A percentile compares a stretch with the other conserved stretches of the same genome.
These are phyloP conservation scores for Helicolenus hilgendorfi DNA, from an alignment of 2,797 vertebrate genomes.

Conservation along the genomic window DNA sequence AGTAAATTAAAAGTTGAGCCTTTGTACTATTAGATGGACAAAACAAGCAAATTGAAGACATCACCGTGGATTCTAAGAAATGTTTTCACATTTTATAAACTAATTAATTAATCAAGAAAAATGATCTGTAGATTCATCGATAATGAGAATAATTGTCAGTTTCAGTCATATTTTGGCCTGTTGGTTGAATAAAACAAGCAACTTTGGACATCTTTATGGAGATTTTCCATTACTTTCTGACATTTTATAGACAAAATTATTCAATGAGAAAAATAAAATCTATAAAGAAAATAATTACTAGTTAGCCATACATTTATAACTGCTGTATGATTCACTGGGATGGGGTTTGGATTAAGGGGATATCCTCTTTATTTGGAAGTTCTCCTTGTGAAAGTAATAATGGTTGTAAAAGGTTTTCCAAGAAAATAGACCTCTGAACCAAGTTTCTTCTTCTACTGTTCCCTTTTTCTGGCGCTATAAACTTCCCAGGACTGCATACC, in stretches of 20 bases:
- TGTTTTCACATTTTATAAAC: not conserved
- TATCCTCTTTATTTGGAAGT: not conserved
- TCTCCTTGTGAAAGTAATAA: not conserved
- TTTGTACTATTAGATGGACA: not conserved
- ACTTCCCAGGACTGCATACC: conserved; percentile 22
- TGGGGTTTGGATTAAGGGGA: not conserved
- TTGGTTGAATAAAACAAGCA: not conserved
- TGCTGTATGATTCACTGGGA: not conserved
- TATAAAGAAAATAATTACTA: accelerated
- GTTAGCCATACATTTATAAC: not conserved
- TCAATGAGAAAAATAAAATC: not conserved
- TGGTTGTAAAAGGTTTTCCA: not conserved
- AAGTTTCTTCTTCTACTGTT: not conserved
- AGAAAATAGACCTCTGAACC: not conserved
- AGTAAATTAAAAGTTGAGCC: no score
- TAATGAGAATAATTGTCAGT: not conserved
- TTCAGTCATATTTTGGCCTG: not conserved
- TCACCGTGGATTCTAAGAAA: not conserved
- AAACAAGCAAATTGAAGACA: not conserved
- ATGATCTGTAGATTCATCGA: not conserved
- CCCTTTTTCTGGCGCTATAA: not conserved
- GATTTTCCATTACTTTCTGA: not conserved
- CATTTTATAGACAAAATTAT: not conserved
- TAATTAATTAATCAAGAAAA: not conserved
- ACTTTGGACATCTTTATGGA: not conserved